Base-by-base conservation (phyloP, 2,888 invertebrate genomes). In the Ferrisia virgata region DNA sequence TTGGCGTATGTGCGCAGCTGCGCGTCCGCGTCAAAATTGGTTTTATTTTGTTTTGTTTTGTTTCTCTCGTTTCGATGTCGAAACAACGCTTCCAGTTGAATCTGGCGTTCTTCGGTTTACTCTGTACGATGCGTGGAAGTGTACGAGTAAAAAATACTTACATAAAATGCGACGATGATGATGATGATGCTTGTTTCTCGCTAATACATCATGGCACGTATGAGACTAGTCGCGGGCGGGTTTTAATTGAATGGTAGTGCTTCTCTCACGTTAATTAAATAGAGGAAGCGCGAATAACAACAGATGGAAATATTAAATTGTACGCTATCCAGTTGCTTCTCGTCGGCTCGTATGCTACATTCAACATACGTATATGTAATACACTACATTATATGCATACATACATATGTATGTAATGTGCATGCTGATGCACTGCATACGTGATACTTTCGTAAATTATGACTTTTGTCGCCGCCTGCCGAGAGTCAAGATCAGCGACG, bases 221-320 rank as follows among this genome's bases (percentile, higher is more conserved):
- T 9, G 53, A 25, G 28, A 64, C 58, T 28, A 11, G 13, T 25
- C 58, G 58, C 28, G 58, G 58, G 58, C 25, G 58, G 58, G 28
- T 64, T 64, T 72, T 72, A 72, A 72, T 72, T 72, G 72, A 72
- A 33, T 18, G 33, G n/a, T n/a, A 72, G 33, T n/a, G 72, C 33
- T 31, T n/a, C 33, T 72, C 72, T 72, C 72, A 72, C 72, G 72
- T 72, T 72, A 72, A 72, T 72, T 72, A 36, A 72, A 72, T 33
- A 33, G 72, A 72, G 72, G 72, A 72, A 72, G 72, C 72, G 72
- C 72, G 72, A 72, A 36, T 72, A 72, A 72, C 33, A 72, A 72
- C 72, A 31, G 72, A 72, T 64, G 58, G 58, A 64, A 13, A 64
- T 64, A 64, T 64, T 64, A 72, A 72, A 25, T 25, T 64, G 64